phyloP scores from a whole-genome alignment of 1,140 invertebrate genomes.

The Drosophila melanogaster region Release_6_plus_ISO1_MT NC_004354.4:407501-408000 shows the following conservation, averaged over 20 bases:
- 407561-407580: background rate
- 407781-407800: conserved; percentile 15
- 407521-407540: no score
- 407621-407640: conserved; percentile 55
- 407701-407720: background rate
- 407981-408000: conserved; percentile 55
- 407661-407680: conserved; percentile 45
- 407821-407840: conserved; percentile 58
- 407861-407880: conserved; percentile 81
- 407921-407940: conserved; percentile 26
- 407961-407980: conserved; percentile 60
- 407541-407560: no score
- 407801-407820: conserved; percentile 70
- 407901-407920: conserved; percentile 38
- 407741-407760: conserved; percentile 21
- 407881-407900: conserved; percentile 8
- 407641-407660: conserved; percentile 1
- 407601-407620: background rate
- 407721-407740: conserved; percentile 49
- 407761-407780: conserved; percentile 5
- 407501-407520: no score
- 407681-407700: background rate
- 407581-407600: conserved; percentile 1
- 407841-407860: conserved; percentile 49
- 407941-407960: background rate